Base-by-base conservation (phyloP, 2,888 invertebrate genomes). In the Siphlonurus alternatus region DNA sequence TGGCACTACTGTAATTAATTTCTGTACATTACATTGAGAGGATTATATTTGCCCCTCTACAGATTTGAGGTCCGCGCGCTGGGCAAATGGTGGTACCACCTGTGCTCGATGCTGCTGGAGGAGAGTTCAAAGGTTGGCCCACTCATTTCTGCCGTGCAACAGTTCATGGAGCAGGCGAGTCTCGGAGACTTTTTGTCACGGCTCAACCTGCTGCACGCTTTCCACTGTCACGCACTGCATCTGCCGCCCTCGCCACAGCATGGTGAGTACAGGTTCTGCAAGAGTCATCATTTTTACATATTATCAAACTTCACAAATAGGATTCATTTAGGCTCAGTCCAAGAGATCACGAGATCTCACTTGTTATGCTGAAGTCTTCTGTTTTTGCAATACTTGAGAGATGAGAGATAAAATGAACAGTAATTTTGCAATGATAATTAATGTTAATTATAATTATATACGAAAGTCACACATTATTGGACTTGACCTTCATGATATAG, bases 181-280 rank as follows among this genome's bases (percentile, higher is more conserved):
- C 75, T 96, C 25, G 93, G 89, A 0, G 94, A 97, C 75, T 98
- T 87, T 72, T 79, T 84, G 66, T 78, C 86, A 0, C 80, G 97
- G 65, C 76, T 98, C 64, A 80, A 86, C 66, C 81, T 96, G 1
- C 75, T 98, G 2, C 82, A 83, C 66, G 82, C 85, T 1, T 93
- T 93, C 73, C 91, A 93, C 73, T 86, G 88, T 69, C 92, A 94
- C 72, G 76, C 85, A 65, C 76, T 85, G 64, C 81, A 87, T 72
- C 76, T 85, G 68, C 73, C 80, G n/a, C 69, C 74, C 18, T 65
- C 72, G 65, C 68, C 69, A 1, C 74, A 74, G 67, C 75, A 80
- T 75, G 78, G 81, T 81, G 69, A 71, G 73, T 68, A 19, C n/a
- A 20, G 59, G 62, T n/a, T n/a, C n/a, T 3, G 10, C 2, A 15